These are phyloP conservation scores for Porites lobata DNA, from an alignment of 92 coral and sea anemone genomes.

Conservation along the genomic window DNA sequence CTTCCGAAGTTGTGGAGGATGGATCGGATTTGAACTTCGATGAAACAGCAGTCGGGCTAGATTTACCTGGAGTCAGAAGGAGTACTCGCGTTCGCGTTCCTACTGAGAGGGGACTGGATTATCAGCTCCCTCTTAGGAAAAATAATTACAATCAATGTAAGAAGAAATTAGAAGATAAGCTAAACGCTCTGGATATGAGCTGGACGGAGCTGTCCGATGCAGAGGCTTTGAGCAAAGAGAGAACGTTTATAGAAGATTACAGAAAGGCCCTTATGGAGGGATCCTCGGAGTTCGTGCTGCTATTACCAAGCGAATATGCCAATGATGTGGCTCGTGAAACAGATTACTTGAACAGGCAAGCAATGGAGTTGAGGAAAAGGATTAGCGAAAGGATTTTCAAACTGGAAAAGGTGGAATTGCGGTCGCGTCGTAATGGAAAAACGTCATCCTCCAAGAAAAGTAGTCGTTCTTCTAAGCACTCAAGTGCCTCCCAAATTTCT, in stretches of 20 bases:
- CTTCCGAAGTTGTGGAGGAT: too few species aligned
- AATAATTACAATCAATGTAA: too few species aligned
- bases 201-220: conserved; percentile 54
- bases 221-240: conserved; percentile 37
- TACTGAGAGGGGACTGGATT: too few species aligned
- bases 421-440: conserved; percentile 12
- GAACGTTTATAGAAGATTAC: conserved; percentile 41
- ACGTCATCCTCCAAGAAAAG: neutral
- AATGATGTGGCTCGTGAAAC: conserved; percentile 15
- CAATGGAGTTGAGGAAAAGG: conserved; percentile 50
- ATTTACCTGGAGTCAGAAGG: too few species aligned
- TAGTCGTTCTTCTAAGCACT: conserved; percentile 34
- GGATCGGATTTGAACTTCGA: too few species aligned
- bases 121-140: too few species aligned
- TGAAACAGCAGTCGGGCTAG: too few species aligned
- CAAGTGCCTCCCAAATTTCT: conserved; percentile 29
- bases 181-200: conserved; percentile 35
- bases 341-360: conserved; percentile 35
- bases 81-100: too few species aligned
- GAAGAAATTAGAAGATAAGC: too few species aligned
- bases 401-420: conserved; percentile 50
- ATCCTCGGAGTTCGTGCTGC: conserved; percentile 27
- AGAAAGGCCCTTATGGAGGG: conserved; percentile 39
- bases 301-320: conserved; percentile 10
- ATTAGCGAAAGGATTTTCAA: conserved; percentile 52